phyloP scores from a whole-genome alignment of 1,140 invertebrate genomes.

The Leptinotarsa defecta region DNA sequence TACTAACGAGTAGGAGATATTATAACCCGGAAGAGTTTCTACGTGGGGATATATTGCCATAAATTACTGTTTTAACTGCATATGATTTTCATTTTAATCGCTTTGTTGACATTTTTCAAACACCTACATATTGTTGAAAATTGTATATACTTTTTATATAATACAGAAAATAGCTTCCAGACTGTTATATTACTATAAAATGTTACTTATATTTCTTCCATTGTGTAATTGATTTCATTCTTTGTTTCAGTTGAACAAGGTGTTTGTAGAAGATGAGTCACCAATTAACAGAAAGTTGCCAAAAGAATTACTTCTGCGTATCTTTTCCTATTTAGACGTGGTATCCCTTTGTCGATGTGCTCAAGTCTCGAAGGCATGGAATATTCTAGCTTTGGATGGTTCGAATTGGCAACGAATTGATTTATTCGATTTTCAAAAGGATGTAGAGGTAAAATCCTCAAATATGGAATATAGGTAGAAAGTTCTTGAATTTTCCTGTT shows the following conservation, averaged over 20 bases:
- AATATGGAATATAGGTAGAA: conserved; percentile 14
- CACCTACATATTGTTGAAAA: too few species aligned
- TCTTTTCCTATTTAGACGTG: conserved; percentile 98
- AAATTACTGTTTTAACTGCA: too few species aligned
- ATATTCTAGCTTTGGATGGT: conserved; percentile 94
- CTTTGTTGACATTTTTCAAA: too few species aligned
- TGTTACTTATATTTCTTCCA: too few species aligned
- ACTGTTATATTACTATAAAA: too few species aligned
- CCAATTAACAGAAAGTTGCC: conserved; percentile 95
- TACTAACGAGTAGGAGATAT: too few species aligned
- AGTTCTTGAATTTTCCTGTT: too few species aligned
- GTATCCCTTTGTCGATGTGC: conserved; percentile 97
- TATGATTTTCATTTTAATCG: too few species aligned
- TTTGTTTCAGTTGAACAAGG: conserved; percentile 50
- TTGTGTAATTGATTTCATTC: not conserved
- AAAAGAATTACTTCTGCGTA: conserved; percentile 91
- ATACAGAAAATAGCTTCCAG: too few species aligned
- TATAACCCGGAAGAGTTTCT: too few species aligned
- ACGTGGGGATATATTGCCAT: too few species aligned
- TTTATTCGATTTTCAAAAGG: conserved; percentile 96
- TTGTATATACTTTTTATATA: too few species aligned
- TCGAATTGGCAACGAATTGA: conserved; percentile 99
- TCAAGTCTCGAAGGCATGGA: conserved; percentile 96
- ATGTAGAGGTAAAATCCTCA: conserved; percentile 82
- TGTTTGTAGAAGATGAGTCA: conserved; percentile 74